Conservation (phyloP, 2,113 vertebrate genomes). For the Bubo bubo region DNA sequence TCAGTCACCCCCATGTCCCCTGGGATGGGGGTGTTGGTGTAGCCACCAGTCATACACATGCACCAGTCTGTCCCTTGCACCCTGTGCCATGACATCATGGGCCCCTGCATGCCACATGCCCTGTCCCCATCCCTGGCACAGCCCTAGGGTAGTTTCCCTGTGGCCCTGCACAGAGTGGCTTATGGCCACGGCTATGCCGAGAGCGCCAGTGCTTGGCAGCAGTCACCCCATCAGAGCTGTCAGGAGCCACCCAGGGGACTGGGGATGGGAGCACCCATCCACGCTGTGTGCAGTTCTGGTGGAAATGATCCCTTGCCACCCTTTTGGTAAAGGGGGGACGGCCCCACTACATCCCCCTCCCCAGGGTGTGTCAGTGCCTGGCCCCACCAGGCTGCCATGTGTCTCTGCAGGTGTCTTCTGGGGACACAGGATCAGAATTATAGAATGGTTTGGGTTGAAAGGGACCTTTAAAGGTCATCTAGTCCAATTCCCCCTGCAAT, state of each 20-base stretch:
- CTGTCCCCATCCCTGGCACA: neutral
- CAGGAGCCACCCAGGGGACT: neutral
- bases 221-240: neutral
- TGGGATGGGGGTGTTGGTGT: fast-evolving
- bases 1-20: neutral
- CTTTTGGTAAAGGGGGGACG: neutral
- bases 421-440: neutral
- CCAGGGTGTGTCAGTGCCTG: neutral
- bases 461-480: neutral
- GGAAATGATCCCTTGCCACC: neutral
- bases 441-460: neutral
- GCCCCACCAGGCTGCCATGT: neutral
- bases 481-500: neutral
- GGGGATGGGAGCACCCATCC: neutral
- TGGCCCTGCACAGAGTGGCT: neutral
- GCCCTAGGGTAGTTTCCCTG: neutral
- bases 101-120: fast-evolving
- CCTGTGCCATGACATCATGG: fast-evolving
- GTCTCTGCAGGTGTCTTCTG: neutral
- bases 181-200: neutral
- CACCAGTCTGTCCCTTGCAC: neutral
- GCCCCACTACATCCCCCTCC: neutral
- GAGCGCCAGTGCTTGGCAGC: neutral
- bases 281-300: fast-evolving
- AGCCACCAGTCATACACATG: neutral